Percentiles rank a stretch among this genome's conserved stretches.
phyloP scores from a whole-genome alignment of 1,140 invertebrate genomes.

The Drosophila parabipectinata region DNA sequence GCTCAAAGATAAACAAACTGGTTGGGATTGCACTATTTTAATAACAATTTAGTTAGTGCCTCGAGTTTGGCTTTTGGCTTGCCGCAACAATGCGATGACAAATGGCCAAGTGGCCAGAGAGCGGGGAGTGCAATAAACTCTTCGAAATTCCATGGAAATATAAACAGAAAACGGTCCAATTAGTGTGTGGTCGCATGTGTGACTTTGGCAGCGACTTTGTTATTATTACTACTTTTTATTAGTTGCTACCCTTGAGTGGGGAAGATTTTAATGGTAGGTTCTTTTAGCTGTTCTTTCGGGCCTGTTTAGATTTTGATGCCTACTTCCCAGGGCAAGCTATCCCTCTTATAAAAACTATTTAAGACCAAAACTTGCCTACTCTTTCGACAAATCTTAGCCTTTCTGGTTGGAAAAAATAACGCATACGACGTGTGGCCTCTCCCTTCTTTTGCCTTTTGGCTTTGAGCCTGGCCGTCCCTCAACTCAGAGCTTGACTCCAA shows the following conservation, averaged over 20 bases:
- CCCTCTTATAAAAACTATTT: not conserved
- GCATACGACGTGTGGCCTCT: conserved; percentile 70
- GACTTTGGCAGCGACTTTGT: conserved; percentile 35
- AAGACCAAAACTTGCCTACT: not conserved
- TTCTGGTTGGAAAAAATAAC: conserved; percentile 25
- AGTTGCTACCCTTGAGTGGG: conserved; percentile 31
- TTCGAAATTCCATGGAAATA: conserved; percentile 71
- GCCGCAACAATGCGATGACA: conserved; percentile 42
- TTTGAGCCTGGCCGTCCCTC: conserved; percentile 70
- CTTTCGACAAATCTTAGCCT: not conserved
- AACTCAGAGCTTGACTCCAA: conserved; percentile 36
- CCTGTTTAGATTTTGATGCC: too few species aligned
- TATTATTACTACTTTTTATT: conserved; percentile 3
- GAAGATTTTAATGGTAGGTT: not conserved
- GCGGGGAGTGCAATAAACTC: conserved; percentile 69
- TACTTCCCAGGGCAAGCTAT: too few species aligned
- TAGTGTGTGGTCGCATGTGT: conserved; percentile 41
- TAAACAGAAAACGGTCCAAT: conserved; percentile 58
- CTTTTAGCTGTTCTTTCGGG: not conserved
- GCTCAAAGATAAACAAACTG: conserved; percentile 44
- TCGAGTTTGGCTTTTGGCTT: conserved; percentile 9
- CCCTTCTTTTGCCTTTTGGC: conserved; percentile 43
- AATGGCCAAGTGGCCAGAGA: conserved; percentile 32
- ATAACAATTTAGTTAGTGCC: conserved; percentile 18
- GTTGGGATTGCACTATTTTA: conserved; percentile 56